Base-by-base conservation (phyloP, 2,797 vertebrate genomes). In the Chanos chanos region DNA sequence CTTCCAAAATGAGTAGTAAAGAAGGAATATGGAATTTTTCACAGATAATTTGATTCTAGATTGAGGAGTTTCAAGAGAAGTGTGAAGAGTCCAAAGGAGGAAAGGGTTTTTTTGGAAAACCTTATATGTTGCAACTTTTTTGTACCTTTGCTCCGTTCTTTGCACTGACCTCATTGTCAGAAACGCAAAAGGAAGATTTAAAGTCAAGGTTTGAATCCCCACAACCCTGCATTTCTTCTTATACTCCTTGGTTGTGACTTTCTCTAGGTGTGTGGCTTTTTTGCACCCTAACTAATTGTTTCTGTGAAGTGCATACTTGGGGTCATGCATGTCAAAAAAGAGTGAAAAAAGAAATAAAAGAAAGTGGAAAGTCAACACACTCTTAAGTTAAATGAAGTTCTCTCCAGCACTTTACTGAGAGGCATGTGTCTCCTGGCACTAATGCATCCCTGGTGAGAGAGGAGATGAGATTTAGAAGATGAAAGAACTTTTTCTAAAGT, bases 391-490 rank as follows among this genome's bases (percentile, higher is more conserved):
- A 41, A 50, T 27, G 55, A 50, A 50, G 34, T 50, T 43, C 43
- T 61, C 34, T 52, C n/a, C 39, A 24, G 19, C 15, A 54, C 47
- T 45, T 4, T 39, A n/a, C 24, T 34, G n/a, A 10, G 31, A 30
- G 40, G 40, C 13, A 12, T 43, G 43, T 27, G 28, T 65, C 54
- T 54, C 31, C 9, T 52, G 60, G 53, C 41, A 31, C 25, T 63
- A 66, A 59, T 57, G 44, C 34, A 45, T 52, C 67, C 56, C 60
- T 62, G 61, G 36, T 51, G 53, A 66, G 41, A 22, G 44, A 50
- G 49, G 40, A 64, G 40, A 66, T 51, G 53, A 66, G 63, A 65
- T 77, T 65, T 64, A 30, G 5, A 28, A 73, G 71, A 76, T 71
- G 43, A 73, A 72, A 76, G 25, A 44, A 45, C 9, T 40, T 65